Evolutionary conservation across 53 echinoderm and acorn worm genomes (phyloP).

Genomic region (Crossaster papposus): DNA sequence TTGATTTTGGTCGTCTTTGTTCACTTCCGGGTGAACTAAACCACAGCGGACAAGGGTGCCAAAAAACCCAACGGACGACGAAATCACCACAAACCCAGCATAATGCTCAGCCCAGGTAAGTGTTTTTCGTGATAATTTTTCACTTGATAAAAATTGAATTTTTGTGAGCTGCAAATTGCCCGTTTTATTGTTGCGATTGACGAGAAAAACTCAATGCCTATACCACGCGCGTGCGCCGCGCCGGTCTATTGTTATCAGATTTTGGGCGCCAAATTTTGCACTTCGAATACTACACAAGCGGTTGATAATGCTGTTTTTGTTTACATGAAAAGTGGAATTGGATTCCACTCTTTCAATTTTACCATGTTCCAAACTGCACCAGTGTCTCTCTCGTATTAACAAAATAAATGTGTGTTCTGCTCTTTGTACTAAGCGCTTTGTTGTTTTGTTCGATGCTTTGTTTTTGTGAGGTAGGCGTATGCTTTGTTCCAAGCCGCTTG

Average conservation of each 20-base stretch:
- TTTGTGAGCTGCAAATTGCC: background rate
- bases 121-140: background rate
- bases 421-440: background rate
- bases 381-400: background rate
- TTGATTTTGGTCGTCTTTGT: slow-evolving; percentile 41
- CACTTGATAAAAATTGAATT: background rate
- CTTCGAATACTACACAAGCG: background rate
- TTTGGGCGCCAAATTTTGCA: slow-evolving; percentile 57
- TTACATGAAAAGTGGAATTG: background rate
- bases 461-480: slow-evolving; percentile 30
- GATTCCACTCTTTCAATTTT: background rate
- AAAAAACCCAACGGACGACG: background rate
- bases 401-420: background rate
- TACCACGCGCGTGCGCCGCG: slow-evolving; percentile 50
- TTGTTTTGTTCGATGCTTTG: background rate
- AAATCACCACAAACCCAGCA: background rate
- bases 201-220: background rate
- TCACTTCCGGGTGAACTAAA: slow-evolving; percentile 56
- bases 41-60: background rate
- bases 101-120: background rate
- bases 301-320: background rate
- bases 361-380: background rate
- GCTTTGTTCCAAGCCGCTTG: slow-evolving; percentile 36
- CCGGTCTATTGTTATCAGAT: slow-evolving; percentile 50
- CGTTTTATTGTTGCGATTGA: background rate